Evolutionary conservation across 2,888 invertebrate species (phyloP), one percentile per base, ranked within the genome.

Genomic region (Sinohyriopsis cumingii): DNA sequence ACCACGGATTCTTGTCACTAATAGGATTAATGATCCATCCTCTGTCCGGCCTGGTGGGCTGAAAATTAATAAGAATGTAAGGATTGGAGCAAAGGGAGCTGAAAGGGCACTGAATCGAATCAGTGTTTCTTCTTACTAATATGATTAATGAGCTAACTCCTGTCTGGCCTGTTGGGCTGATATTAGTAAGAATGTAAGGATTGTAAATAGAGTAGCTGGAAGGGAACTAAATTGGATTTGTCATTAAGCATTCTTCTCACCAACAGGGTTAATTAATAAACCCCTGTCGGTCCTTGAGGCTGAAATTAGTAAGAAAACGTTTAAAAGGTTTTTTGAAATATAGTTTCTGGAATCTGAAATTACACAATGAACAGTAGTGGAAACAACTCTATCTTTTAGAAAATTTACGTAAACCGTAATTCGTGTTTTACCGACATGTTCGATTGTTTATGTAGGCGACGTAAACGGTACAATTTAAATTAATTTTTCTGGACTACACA

Each of bases 131-230:
- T 80, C 54, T 77, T 76, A 54, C 80, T 80, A 65, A 87, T 80
- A 20, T 87, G 87, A 71, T 81, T 82, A 33, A 88, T 81, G 12
- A 86, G 54, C 88, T 88, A 89, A 22, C 84, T 83, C 24, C 86
- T 80, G 59, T 75, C 73, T 6, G 55, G 24, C 24, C 79, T 68
- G 12, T 86, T 86, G 19, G 87, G 87, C 85, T 87, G 72, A 5
- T 63, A 71, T 33, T 33, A 33, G 33, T 33, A 33, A 9, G 90
- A 99, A 99, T 88, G 99, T 97, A 24, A 99, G 92, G 87, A 99
- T 99, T 24, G 97, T 97, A 67, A 97, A 97, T 54, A 99, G 91
- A 63, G 98, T 91, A 24, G 98, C 98, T 5, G 98, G 98, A 25
- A 96, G 91, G 66, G 95, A 88, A 0, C 98, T 97, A 20, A 95